phyloP scores from a whole-genome alignment of 2,797 vertebrate genomes.

The Rhabdomys pumilio region DNA sequence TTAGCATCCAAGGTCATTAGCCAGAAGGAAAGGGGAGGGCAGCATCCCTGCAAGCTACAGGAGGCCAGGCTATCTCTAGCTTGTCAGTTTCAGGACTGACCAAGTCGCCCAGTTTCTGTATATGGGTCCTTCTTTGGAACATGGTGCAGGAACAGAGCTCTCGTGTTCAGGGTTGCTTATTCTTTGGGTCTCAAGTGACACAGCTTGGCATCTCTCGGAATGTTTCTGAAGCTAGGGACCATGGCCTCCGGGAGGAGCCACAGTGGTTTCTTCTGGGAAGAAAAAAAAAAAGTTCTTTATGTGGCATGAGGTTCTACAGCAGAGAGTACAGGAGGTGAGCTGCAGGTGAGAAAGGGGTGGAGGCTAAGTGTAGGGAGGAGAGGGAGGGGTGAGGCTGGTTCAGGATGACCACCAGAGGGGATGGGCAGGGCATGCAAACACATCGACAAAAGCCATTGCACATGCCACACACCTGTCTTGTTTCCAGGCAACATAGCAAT shows the following conservation, averaged over 20 bases:
- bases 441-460: accelerated
- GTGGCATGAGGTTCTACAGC: background rate
- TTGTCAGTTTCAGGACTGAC: background rate
- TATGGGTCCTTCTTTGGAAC: background rate
- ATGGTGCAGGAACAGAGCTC: accelerated
- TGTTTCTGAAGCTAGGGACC: background rate
- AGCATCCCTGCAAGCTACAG: accelerated
- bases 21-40: background rate
- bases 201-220: accelerated
- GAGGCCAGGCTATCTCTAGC: accelerated
- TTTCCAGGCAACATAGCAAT: background rate
- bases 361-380: background rate
- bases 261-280: accelerated
- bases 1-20: background rate
- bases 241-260: accelerated
- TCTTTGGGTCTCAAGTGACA: background rate
- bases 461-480: background rate
- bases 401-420: background rate
- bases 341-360: background rate
- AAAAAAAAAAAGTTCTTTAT: background rate
- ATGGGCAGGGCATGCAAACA: accelerated
- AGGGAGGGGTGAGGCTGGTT: accelerated
- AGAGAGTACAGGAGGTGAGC: background rate
- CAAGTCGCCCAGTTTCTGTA: background rate
- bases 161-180: too few relatives aligned